A percentile compares a stretch with the other conserved stretches of the same genome.
Evolutionary conservation across 1,140 invertebrate species (phyloP).

Genomic region (Orius insidiosus): DNA sequence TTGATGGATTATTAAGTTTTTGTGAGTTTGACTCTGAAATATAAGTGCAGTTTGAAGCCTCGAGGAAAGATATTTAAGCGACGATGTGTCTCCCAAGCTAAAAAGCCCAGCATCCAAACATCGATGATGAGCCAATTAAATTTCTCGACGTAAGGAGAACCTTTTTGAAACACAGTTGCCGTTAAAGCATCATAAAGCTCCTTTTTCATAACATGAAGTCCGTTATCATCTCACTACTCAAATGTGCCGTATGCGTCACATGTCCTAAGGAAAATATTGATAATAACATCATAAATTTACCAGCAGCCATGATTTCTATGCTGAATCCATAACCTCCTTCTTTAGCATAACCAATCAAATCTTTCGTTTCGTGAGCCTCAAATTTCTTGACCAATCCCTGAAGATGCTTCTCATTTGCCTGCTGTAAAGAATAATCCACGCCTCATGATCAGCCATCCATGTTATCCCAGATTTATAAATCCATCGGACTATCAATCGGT

Average conservation of each 20-base stretch:
- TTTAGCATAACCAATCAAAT: not conserved
- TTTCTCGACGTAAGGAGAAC: slow-evolving; percentile 9
- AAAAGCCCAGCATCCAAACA: slow-evolving; percentile 8
- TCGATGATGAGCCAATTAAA: slow-evolving; percentile 5
- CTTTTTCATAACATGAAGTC: slow-evolving; percentile 11
- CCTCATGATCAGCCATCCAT: slow-evolving; percentile 37
- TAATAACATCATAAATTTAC: no score
- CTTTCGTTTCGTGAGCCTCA: slow-evolving; percentile 1
- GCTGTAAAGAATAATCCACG: slow-evolving; percentile 34
- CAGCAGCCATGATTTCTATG: slow-evolving; percentile 11
- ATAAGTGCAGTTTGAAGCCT: slow-evolving; percentile 8
- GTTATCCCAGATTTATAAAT: slow-evolving; percentile 30
- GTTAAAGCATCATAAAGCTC: slow-evolving; percentile 4
- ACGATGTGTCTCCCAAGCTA: slow-evolving; percentile 7
- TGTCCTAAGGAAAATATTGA: no score
- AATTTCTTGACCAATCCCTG: slow-evolving; percentile 4
- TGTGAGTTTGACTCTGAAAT: not conserved
- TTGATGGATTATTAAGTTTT: not conserved
- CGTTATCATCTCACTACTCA: slow-evolving; percentile 7
- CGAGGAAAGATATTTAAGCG: not conserved
- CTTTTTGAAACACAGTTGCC: slow-evolving; percentile 1
- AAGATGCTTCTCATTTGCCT: slow-evolving; percentile 20
- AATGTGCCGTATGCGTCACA: not conserved
- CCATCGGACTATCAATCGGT: slow-evolving; percentile 31
- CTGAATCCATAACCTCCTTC: slow-evolving; percentile 9